A percentile compares a stretch with the other conserved stretches of the same genome.
These are phyloP conservation scores for Orientallactaga bullata DNA, from an alignment of 2,113 vertebrate genomes.

Conservation along the genomic window DNA sequence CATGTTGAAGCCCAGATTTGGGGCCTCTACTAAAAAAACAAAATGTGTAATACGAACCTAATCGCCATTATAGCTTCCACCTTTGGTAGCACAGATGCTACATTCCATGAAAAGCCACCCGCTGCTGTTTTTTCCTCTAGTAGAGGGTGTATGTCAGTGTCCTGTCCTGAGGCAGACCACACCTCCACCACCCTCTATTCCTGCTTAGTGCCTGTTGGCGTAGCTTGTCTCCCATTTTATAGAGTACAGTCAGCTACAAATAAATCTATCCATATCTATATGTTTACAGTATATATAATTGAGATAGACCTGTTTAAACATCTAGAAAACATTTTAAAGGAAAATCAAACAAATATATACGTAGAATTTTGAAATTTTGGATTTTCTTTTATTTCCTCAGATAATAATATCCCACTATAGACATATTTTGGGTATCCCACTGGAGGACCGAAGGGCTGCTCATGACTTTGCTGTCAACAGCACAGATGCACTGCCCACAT, in stretches of 20 bases:
- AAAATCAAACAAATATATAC: background rate
- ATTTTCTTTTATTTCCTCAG: conserved; percentile 81
- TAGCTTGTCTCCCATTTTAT: background rate
- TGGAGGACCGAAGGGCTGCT: conserved; percentile 32
- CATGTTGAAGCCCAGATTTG: conserved; percentile 33
- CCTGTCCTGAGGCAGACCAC: background rate
- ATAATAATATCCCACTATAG: conserved; percentile 93
- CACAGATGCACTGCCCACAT: background rate
- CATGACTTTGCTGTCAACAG: conserved; percentile 33
- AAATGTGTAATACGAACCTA: background rate
- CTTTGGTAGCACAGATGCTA: background rate
- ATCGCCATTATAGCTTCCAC: background rate
- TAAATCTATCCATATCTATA: background rate
- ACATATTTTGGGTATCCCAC: conserved; percentile 84
- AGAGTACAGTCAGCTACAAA: background rate
- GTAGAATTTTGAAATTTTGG: conserved; percentile 15
- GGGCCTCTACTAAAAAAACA: background rate
- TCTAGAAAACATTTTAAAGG: background rate
- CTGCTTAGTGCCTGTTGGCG: background rate
- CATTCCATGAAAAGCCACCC: background rate
- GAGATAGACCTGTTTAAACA: background rate
- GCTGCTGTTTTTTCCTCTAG: rapidly evolving
- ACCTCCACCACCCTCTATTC: background rate
- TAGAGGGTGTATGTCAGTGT: background rate
- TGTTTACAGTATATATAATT: background rate